Conservation (phyloP, 2,113 vertebrate species). For the Aramus guarauna region DNA sequence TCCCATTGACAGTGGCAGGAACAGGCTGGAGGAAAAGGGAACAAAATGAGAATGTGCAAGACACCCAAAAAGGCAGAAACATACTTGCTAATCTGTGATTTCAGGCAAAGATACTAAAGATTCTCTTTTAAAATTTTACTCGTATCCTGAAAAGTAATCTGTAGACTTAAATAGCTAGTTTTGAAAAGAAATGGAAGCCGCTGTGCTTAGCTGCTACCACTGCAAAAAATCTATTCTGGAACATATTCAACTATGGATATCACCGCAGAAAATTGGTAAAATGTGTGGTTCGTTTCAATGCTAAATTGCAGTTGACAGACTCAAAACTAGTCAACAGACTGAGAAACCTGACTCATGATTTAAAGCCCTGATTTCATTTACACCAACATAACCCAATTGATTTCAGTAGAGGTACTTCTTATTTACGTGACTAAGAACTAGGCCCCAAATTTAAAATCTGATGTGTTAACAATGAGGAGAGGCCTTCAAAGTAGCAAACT, state of each 20-base stretch:
- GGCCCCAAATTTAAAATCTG: not conserved
- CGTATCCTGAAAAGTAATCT: not conserved
- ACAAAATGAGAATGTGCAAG: not conserved
- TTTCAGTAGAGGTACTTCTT: not conserved
- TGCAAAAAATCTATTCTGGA: conserved; percentile 12
- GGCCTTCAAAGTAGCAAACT: not conserved
- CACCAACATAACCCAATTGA: not conserved
- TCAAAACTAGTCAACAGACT: not conserved
- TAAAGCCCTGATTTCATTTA: not conserved
- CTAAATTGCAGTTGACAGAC: not conserved
- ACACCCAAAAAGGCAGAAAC: not conserved
- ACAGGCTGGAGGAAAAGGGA: not conserved
- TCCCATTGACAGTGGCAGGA: not conserved
- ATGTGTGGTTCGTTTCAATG: not conserved
- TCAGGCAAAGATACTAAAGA: not conserved
- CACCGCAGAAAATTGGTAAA: not conserved
- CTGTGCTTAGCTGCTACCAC: not conserved
- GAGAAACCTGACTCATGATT: not conserved
- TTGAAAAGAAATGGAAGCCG: not conserved
- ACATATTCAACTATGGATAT: not conserved
- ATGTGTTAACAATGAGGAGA: not conserved
- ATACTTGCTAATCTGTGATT: not conserved
- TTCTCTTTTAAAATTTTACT: not conserved
- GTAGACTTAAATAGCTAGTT: not conserved
- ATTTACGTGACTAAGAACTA: not conserved